These are phyloP conservation scores for Patella ulyssiponensis DNA, from an alignment of 2,888 invertebrate genomes.

Conservation along the genomic window DNA sequence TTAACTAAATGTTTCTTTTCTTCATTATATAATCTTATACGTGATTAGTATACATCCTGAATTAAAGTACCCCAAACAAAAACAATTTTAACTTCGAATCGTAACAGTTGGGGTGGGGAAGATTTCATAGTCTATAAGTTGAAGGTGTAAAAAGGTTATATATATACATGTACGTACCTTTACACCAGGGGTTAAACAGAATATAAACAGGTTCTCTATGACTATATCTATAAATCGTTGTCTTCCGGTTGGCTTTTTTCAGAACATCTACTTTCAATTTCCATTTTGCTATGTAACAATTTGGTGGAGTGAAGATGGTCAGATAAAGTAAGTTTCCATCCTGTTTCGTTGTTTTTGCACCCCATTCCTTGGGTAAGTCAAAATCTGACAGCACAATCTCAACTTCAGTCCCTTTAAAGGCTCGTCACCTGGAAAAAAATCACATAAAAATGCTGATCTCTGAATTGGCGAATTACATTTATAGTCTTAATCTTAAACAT, in stretches of 20 bases:
- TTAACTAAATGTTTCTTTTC: too few species aligned
- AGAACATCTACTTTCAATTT: constrained; percentile 39
- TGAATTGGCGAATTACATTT: not conserved
- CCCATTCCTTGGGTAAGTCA: constrained; percentile 43
- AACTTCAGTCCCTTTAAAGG: constrained; percentile 56
- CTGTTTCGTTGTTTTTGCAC: constrained; percentile 35
- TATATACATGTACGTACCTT: not conserved
- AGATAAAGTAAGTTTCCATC: constrained; percentile 35
- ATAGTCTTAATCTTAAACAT: too few species aligned
- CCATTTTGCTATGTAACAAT: constrained; percentile 51
- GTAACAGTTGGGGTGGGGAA: too few species aligned
- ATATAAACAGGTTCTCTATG: constrained; percentile 77
- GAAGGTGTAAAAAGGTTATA: too few species aligned
- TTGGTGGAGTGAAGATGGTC: constrained; percentile 42
- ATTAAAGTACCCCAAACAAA: too few species aligned
- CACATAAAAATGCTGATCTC: not conserved
- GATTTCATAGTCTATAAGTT: too few species aligned
- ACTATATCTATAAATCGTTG: constrained; percentile 32
- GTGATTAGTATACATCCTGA: too few species aligned
- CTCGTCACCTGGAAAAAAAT: constrained; percentile 42
- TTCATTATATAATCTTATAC: too few species aligned
- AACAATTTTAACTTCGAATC: too few species aligned
- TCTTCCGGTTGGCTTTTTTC: constrained; percentile 28
- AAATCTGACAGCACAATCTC: constrained; percentile 53
- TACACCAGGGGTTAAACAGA: constrained; percentile 80